Evolutionary conservation across 2,888 invertebrate species (phyloP).

Genomic region (Ophioninae sp.): DNA sequence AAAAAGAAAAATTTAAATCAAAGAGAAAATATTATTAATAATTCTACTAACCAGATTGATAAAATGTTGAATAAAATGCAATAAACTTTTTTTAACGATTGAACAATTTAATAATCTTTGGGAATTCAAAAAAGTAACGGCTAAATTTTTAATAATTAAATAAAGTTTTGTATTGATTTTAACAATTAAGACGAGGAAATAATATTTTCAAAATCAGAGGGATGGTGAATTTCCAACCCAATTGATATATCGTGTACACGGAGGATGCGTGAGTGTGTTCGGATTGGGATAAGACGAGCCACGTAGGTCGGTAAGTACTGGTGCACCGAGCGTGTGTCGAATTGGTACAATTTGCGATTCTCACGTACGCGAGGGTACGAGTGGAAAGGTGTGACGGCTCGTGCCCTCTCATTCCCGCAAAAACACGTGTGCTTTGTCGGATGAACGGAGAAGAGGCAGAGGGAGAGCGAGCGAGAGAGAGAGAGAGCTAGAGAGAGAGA

Average conservation of each 20-base stretch:
- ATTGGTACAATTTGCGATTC: conserved; percentile 62
- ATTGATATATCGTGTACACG: conserved; percentile 2
- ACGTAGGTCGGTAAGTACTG: background rate
- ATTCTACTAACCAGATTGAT: no score
- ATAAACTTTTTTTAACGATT: no score
- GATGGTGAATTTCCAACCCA: background rate
- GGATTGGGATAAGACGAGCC: conserved; percentile 25
- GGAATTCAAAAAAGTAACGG: no score
- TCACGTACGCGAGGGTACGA: conserved; percentile 50
- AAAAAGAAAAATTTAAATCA: background rate
- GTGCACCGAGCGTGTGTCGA: conserved; percentile 28
- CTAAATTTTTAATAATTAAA: no score
- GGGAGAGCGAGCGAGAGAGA: background rate
- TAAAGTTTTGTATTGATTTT: no score
- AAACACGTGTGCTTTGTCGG: conserved; percentile 25
- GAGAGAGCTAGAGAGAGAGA: background rate
- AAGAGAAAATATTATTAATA: background rate
- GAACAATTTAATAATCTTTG: no score
- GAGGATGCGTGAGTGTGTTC: conserved; percentile 8
- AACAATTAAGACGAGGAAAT: no score
- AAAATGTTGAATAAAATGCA: no score
- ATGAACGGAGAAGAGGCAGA: background rate
- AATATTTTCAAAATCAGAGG: no score
- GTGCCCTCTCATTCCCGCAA: conserved; percentile 34
- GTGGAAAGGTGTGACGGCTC: conserved; percentile 39